Evolutionary conservation across 2,888 invertebrate genomes (phyloP), one percentile per base, ranked within the genome.

Genomic region (Troides helena): DNA sequence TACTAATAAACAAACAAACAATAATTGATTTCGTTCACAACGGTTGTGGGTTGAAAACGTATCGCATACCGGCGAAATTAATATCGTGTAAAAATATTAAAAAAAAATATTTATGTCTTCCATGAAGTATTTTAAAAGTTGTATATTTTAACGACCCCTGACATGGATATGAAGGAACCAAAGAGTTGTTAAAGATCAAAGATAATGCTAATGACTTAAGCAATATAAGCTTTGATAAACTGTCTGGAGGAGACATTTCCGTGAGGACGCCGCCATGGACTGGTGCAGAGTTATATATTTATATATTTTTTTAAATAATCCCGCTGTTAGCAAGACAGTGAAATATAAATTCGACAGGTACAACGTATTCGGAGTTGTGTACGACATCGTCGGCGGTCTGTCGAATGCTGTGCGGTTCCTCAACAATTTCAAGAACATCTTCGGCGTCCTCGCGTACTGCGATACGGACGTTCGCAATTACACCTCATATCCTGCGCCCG

Each of bases 351-450:
- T 53, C 50, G 68, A 68, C 50, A 21, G 46, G 7, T 68, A 63
- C 17, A 63, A 68, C 23, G 58, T 63, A 6, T 59, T 68, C 59
- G 53, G 68, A 43, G 62, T 68, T 18, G 67, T 71, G 46, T 72
- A 65, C 63, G 69, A 70, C 43, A 57, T 74, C 23, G 70, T 59
- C 14, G 65, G 70, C 21, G 68, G 71, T 6, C 58, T 73, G 30
- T 69, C 71, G 8, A 73, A 68, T 57, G 46, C 73, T 23, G 71
- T 67, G 17, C 71, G 57, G 25, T 36, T 73, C 10, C 58, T 76
- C 25, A 70, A 66, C 39, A 73, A 66, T 43, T 62, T 75, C 4
- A 73, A 73, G 30, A 72, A 71, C 10, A 67, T 76, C 25, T 73
- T 75, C 59, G 72, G 65, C 46, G 71, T 39, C 3, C 75, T 50